Evolutionary conservation across 1,140 invertebrate species (phyloP).

Genomic region (Musca domestica): DNA sequence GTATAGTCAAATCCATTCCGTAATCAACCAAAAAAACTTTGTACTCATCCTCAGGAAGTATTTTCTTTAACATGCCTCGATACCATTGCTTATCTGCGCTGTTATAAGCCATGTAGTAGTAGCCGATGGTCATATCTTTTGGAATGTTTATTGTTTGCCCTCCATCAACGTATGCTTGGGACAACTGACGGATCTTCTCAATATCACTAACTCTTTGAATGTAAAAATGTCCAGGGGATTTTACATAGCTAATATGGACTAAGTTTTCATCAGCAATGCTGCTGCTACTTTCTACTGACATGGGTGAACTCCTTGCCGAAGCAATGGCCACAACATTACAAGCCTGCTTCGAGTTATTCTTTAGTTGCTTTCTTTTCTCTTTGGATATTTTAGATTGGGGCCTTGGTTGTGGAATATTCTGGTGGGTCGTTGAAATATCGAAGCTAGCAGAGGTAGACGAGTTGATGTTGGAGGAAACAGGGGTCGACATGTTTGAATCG

Average conservation of each 20-base stretch:
- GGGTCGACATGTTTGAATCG: neutral
- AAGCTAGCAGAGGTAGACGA: constrained; percentile 1
- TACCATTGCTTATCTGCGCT: constrained; percentile 27
- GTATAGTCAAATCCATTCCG: constrained; percentile 17
- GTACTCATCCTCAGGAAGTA: constrained; percentile 17
- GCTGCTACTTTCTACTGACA: too few relatives aligned
- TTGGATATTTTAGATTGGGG: neutral
- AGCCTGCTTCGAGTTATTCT: neutral
- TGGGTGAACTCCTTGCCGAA: too few relatives aligned
- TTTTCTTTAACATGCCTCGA: constrained; percentile 24
- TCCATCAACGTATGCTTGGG: constrained; percentile 13
- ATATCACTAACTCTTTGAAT: constrained; percentile 18
- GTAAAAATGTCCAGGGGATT: constrained; percentile 25
- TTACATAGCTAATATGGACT: constrained; percentile 19
- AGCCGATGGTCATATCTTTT: constrained; percentile 13
- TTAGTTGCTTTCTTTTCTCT: neutral
- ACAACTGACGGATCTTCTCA: constrained; percentile 6
- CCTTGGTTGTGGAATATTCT: constrained; percentile 4
- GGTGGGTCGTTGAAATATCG: neutral
- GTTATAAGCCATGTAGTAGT: constrained; percentile 25
- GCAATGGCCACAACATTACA: too few relatives aligned
- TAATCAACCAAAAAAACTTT: constrained; percentile 28
- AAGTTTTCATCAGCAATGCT: neutral
- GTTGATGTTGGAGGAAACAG: neutral
- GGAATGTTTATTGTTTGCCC: constrained; percentile 11